These are phyloP conservation scores for Argyrosomus japonicus DNA, from an alignment of 2,113 vertebrate genomes.

Conservation along the genomic window DNA sequence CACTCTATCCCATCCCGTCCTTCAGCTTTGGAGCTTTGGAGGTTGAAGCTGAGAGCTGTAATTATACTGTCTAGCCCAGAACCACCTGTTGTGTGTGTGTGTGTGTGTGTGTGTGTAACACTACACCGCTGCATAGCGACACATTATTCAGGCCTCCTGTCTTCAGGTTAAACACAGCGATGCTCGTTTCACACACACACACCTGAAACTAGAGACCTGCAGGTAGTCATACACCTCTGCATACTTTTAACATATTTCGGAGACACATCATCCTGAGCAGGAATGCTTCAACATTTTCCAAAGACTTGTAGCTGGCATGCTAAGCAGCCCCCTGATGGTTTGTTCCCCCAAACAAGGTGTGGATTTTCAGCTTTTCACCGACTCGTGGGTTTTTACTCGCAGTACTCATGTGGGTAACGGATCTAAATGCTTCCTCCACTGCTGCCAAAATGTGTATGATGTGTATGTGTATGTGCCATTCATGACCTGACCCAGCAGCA, in stretches of 20 bases:
- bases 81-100: constrained; percentile 58
- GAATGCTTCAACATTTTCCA: neutral
- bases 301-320: neutral
- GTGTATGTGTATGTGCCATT: no score
- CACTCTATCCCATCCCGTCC: constrained; percentile 27
- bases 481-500: no score
- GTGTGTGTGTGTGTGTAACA: constrained; percentile 37
- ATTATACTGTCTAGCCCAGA: constrained; percentile 72
- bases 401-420: no score
- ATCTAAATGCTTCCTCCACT: no score
- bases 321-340: neutral
- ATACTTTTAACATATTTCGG: constrained; percentile 15
- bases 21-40: constrained; percentile 40
- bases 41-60: constrained; percentile 63
- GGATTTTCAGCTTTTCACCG: no score
- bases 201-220: constrained; percentile 1
- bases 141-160: constrained; percentile 34
- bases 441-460: no score
- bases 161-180: constrained; percentile 20
- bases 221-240: constrained; percentile 13
- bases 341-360: no score
- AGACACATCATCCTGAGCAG: constrained; percentile 30
- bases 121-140: constrained; percentile 21
- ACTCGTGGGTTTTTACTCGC: no score
- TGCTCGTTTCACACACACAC: constrained; percentile 9